A percentile compares a stretch with the other conserved stretches of the same genome.
phyloP scores from a whole-genome alignment of 2,888 invertebrate genomes.

The Cantharis rufa region DNA sequence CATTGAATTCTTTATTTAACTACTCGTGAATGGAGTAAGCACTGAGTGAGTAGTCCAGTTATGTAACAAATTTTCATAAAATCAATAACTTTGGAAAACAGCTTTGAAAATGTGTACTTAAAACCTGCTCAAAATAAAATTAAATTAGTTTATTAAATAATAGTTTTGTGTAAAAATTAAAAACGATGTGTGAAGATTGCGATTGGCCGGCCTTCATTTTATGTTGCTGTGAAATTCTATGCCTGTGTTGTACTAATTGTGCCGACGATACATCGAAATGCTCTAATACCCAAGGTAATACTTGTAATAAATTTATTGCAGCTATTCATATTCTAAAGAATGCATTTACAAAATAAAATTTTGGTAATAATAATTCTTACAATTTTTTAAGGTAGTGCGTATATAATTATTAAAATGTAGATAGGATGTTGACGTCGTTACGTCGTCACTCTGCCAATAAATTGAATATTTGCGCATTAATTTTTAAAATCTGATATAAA shows the following conservation, averaged over 20 bases:
- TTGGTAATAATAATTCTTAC: no score
- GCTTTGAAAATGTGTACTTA: not conserved
- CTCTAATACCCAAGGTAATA: not conserved
- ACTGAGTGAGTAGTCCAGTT: not conserved
- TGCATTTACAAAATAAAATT: no score
- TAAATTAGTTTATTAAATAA: not conserved
- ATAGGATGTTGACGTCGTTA: not conserved
- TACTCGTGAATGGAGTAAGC: not conserved
- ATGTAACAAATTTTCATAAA: not conserved
- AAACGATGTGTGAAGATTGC: not conserved
- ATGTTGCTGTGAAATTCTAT: not conserved
- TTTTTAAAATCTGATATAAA: not conserved
- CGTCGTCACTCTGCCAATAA: not conserved
- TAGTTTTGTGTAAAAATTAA: not conserved
- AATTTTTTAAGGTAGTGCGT: no score
- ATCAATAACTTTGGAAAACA: not conserved
- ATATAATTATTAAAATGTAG: not conserved
- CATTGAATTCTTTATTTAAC: not conserved
- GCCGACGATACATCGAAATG: not conserved
- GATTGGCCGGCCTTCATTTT: not conserved
- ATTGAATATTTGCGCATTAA: not conserved
- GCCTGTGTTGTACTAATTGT: not conserved
- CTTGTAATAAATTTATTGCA: not conserved
- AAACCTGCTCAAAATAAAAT: not conserved
- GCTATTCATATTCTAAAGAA: no score